Percentiles rank a stretch among this genome's conserved stretches.
These are phyloP conservation scores for Kuschelorhynchus macadamiae DNA, from an alignment of 2,888 invertebrate genomes.

Conservation along the genomic window DNA sequence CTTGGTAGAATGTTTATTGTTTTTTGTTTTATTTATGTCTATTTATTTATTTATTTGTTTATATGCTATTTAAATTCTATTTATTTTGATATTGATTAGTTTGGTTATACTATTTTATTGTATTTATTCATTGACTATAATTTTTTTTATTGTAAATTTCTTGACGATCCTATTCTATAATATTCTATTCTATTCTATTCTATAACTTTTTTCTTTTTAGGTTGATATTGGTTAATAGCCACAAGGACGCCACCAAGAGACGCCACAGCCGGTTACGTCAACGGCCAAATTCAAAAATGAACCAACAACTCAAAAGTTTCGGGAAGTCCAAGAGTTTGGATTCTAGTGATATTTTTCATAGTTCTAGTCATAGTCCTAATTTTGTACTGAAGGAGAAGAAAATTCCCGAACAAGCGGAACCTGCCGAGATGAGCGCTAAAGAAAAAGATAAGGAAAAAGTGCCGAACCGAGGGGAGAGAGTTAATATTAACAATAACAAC, in stretches of 20 bases:
- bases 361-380: slow-evolving; percentile 50
- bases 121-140: no score
- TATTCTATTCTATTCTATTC: no score
- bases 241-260: slow-evolving; percentile 58
- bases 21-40: no score
- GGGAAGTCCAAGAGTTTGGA: slow-evolving; percentile 89
- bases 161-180: no score
- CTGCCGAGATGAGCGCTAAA: slow-evolving; percentile 11
- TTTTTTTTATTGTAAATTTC: no score
- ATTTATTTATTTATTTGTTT: no score
- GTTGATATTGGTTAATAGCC: slow-evolving; percentile 73
- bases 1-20: no score
- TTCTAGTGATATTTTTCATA: slow-evolving; percentile 81
- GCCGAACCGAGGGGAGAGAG: slow-evolving; percentile 23
- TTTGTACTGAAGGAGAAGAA: slow-evolving; percentile 60
- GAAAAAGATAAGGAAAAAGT: slow-evolving; percentile 20
- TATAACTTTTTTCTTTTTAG: slow-evolving; percentile 12
- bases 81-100: no score
- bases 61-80: neutral
- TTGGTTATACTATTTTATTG: no score
- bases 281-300: slow-evolving; percentile 52
- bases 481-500: slow-evolving; percentile 20
- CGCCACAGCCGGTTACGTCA: slow-evolving; percentile 56
- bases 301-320: slow-evolving; percentile 71
- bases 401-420: slow-evolving; percentile 61